These are phyloP conservation scores for Oreortyx pictus DNA, from an alignment of 2,797 vertebrate genomes.

Conservation along the genomic window DNA sequence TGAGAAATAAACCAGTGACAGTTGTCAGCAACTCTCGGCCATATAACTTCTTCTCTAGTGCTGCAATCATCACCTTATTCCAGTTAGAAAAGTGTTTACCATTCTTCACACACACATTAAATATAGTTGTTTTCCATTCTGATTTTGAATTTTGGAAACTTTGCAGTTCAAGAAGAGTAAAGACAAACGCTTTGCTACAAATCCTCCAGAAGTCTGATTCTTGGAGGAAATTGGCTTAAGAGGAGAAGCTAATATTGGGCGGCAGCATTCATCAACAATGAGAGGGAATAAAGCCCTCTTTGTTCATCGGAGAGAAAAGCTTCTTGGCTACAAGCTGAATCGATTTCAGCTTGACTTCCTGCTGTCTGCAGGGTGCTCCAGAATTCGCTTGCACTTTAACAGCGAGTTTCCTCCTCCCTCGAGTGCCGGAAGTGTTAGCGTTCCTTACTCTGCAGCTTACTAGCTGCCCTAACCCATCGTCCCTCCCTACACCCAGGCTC, in stretches of 20 bases:
- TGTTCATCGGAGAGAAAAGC: not conserved
- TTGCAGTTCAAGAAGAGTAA: not conserved
- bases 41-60: not conserved
- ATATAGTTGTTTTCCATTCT: not conserved
- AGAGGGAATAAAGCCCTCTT: not conserved
- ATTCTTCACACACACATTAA: not conserved
- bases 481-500: rapidly evolving
- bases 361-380: not conserved
- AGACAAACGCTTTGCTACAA: not conserved
- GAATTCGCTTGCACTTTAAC: not conserved
- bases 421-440: not conserved
- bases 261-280: not conserved
- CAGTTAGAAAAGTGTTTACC: not conserved
- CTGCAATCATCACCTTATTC: not conserved
- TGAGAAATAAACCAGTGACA: not conserved
- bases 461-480: not conserved
- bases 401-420: not conserved
- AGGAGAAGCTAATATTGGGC: not conserved
- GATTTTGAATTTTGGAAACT: not conserved
- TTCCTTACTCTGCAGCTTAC: not conserved
- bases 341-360: not conserved
- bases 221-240: not conserved
- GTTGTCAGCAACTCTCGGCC: not conserved
- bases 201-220: not conserved
- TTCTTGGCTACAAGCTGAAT: not conserved